Base-by-base conservation (phyloP, 2,797 vertebrate species). In the Megalops cyprinoides region DNA sequence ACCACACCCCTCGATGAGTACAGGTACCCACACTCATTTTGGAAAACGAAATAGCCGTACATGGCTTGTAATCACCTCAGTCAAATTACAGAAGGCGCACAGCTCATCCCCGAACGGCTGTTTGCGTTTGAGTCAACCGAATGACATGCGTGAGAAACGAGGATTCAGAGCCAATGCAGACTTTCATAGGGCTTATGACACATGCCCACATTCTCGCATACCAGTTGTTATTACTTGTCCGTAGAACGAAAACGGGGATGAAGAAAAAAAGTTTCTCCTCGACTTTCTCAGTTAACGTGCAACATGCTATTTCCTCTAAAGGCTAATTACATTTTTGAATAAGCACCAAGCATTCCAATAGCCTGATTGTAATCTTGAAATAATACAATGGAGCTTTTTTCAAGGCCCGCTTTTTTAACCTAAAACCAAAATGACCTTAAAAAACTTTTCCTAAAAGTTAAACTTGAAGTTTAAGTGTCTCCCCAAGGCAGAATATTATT, bases 341-440 rank as follows among this genome's bases (percentile, higher is more conserved):
- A 78, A 20, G 78, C 75, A 82, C 84, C 87, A 87, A 79, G 49
- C 88, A 90, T 90, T 90, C 88, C 86, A 87, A 83, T 87, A 80
- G 79, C 7, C 69, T 88, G 89, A 90, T 86, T 87, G 73, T 82
- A 88, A n/a, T 86, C 79, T 67, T 58, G 18, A 69, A 67, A 73
- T 77, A 79, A 80, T 80, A 86, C 86, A 86, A 86, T 84, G 78
- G 84, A 79, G 76, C 76, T 79, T 82, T 84, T 84, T 82, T 81
- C 51, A 53, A 69, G 46, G 31, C 23, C 58, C 62, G 28, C 12
- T 76, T 53, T 42, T 76, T 76, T 76, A 76, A 49, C 28, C 4
- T 46, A 73, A 74, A 60, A 60, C 73, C 48, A 37, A 69, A 58
- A 82, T 83, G 79, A 87, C 85, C 87, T 83, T 74, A 83, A 79